Percentiles rank a stretch among this genome's conserved stretches.
Evolutionary conservation across 2,888 invertebrate genomes (phyloP).

Genomic region (Clivina fossor): DNA sequence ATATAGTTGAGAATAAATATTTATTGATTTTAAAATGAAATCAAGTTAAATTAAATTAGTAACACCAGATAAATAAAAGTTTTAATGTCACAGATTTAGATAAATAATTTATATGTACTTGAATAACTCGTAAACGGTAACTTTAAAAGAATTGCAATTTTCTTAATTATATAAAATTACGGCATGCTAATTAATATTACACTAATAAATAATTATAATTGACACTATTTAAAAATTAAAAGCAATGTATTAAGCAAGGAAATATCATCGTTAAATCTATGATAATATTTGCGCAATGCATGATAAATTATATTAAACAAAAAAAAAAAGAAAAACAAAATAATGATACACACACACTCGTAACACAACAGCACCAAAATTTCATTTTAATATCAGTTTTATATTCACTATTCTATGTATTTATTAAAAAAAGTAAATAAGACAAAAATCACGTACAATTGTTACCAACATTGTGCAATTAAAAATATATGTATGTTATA

Average conservation of each 20-base stretch:
- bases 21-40: slow-evolving; percentile 26
- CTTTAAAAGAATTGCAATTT: slow-evolving; percentile 32
- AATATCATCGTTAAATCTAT: no score
- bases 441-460: slow-evolving; percentile 24
- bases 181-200: slow-evolving; percentile 33
- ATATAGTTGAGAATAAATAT: no score
- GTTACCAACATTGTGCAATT: slow-evolving; percentile 20
- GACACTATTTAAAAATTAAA: slow-evolving; percentile 28
- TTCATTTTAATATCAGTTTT: slow-evolving; percentile 32
- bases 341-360: slow-evolving; percentile 22
- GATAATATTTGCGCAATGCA: slow-evolving; percentile 16
- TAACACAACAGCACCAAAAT: slow-evolving; percentile 31
- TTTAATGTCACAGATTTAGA: slow-evolving; percentile 36
- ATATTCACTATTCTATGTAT: slow-evolving; percentile 32
- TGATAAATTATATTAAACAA: slow-evolving; percentile 28
- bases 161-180: slow-evolving; percentile 30
- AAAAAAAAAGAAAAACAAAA: slow-evolving; percentile 6
- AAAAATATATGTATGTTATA: slow-evolving; percentile 34
- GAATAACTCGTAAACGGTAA: slow-evolving; percentile 36
- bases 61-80: slow-evolving; percentile 27
- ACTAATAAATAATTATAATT: slow-evolving; percentile 33
- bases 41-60: slow-evolving; percentile 33
- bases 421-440: slow-evolving; percentile 31
- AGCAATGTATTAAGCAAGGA: no score
- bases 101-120: slow-evolving; percentile 36